Percentiles rank a stretch among this genome's conserved stretches.
phyloP scores from a whole-genome alignment of 2,888 invertebrate genomes.

The Eupithecia pulchellata region DNA sequence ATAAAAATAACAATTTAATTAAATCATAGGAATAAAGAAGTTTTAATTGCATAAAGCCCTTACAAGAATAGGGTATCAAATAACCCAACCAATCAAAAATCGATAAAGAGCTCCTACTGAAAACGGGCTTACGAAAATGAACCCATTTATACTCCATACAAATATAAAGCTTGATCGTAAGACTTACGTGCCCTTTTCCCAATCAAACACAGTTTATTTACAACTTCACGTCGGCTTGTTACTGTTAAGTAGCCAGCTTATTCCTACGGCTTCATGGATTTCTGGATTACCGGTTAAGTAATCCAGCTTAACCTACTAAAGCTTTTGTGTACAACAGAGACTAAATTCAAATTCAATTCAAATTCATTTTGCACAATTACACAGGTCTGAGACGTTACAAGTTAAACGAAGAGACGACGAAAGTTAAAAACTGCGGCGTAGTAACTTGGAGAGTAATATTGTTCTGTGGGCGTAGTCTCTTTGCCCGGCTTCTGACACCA shows the following conservation, averaged over 20 bases:
- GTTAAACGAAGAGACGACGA: too few species aligned
- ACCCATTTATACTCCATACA: slow-evolving; percentile 1
- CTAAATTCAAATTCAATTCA: neutral
- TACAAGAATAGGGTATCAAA: too few species aligned
- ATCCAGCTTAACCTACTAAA: neutral
- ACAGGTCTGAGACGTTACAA: too few species aligned
- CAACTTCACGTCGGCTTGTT: neutral
- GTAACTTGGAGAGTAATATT: too few species aligned
- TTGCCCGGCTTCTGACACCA: too few species aligned
- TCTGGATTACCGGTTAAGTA: neutral
- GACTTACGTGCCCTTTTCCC: neutral
- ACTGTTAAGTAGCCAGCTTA: neutral
- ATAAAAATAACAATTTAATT: too few species aligned
- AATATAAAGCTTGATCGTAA: neutral
- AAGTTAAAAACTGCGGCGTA: too few species aligned
- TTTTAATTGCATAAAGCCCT: too few species aligned
- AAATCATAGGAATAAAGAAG: too few species aligned
- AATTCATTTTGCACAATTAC: too few species aligned
- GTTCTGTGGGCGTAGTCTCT: too few species aligned
- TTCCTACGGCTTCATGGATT: neutral
- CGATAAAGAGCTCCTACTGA: neutral
- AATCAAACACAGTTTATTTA: neutral
- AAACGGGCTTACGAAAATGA: neutral
- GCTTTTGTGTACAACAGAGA: neutral
- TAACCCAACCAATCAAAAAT: neutral